These are phyloP conservation scores for Ernsta delagoae DNA, from an alignment of 2,888 invertebrate genomes.

Conservation along the genomic window DNA sequence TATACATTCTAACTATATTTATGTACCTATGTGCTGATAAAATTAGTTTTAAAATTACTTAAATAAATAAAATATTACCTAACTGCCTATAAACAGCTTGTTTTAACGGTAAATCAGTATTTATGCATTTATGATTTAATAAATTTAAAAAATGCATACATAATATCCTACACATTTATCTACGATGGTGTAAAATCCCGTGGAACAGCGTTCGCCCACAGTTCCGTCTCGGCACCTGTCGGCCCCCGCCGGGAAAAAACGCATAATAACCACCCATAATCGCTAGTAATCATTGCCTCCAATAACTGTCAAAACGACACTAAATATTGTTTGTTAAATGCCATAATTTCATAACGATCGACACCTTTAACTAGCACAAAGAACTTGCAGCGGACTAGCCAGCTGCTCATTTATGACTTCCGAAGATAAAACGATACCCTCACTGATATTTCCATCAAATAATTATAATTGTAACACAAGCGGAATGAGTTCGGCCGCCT, in stretches of 20 bases:
- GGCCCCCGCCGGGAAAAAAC: conserved; percentile 58
- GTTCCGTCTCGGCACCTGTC: conserved; percentile 65
- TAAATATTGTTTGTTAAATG: conserved; percentile 84
- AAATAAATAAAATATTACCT: neutral
- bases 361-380: conserved; percentile 65
- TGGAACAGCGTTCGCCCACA: conserved; percentile 11
- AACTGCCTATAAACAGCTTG: neutral
- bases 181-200: conserved; percentile 38
- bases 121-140: neutral
- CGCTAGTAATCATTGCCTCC: conserved; percentile 78
- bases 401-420: conserved; percentile 46
- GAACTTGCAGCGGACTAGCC: conserved; percentile 37
- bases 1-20: too few species aligned
- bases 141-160: neutral
- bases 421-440: conserved; percentile 30
- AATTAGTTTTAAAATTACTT: neutral
- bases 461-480: conserved; percentile 40
- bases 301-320: conserved; percentile 82
- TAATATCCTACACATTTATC: conserved; percentile 1
- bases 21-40: neutral
- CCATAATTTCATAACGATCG: conserved; percentile 77
- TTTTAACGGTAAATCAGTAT: neutral
- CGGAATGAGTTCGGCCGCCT: conserved; percentile 43
- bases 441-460: conserved; percentile 53
- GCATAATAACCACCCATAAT: conserved; percentile 68